These are phyloP conservation scores for Hirtodrosophila duncani DNA, from an alignment of 2,888 invertebrate species.

Conservation along the genomic window DNA sequence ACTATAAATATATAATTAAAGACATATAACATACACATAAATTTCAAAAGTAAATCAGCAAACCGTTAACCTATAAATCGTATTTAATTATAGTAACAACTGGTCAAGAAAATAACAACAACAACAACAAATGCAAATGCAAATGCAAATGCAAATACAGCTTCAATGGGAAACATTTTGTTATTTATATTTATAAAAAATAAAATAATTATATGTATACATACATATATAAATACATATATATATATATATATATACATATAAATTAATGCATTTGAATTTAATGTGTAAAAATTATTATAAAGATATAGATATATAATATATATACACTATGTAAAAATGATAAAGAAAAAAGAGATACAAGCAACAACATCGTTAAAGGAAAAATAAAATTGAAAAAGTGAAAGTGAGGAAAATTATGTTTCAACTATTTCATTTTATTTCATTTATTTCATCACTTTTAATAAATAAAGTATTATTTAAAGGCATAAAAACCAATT, in stretches of 20 bases:
- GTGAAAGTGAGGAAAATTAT: no score
- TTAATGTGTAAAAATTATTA: constrained; percentile 73
- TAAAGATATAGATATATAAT: constrained; percentile 48
- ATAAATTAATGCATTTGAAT: constrained; percentile 64
- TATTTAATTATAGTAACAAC: constrained; percentile 40
- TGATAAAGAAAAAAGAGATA: constrained; percentile 33
- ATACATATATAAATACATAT: constrained; percentile 48
- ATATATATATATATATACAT: constrained; percentile 51
- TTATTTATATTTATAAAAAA: constrained; percentile 75
- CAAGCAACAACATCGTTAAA: no score
- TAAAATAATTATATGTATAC: constrained; percentile 48
- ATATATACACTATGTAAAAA: constrained; percentile 23
- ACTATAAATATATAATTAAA: constrained; percentile 37
- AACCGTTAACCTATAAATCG: constrained; percentile 41
- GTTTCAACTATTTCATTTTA: no score
- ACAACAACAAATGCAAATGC: constrained; percentile 36
- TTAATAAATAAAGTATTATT: no score
- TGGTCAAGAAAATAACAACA: constrained; percentile 29
- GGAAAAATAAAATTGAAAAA: constrained; percentile 21
- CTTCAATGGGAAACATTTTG: constrained; percentile 73
- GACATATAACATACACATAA: constrained; percentile 29
- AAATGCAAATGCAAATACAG: constrained; percentile 9
- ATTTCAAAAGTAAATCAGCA: constrained; percentile 19
- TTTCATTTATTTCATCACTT: no score
- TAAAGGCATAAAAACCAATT: no score